Percentiles rank a stretch among this genome's conserved stretches.
Evolutionary conservation across 2,113 vertebrate species (phyloP).

Genomic region (Dipodomys stephensi): DNA sequence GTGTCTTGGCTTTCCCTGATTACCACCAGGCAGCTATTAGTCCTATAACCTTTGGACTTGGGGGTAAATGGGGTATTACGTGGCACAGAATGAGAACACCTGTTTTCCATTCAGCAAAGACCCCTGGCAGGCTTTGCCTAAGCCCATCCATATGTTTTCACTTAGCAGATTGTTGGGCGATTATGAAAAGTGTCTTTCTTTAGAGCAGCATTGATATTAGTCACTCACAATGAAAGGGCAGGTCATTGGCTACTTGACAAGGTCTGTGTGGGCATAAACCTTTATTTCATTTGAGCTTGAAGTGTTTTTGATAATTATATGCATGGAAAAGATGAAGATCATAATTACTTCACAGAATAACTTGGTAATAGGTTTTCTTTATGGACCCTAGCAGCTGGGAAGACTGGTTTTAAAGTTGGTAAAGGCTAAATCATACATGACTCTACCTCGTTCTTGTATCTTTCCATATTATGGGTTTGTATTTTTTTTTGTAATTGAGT

Average conservation of each 20-base stretch:
- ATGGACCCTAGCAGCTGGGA: neutral
- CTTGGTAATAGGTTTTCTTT: constrained; percentile 63
- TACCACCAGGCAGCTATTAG: constrained; percentile 97
- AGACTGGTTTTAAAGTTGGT: constrained; percentile 44
- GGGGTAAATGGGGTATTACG: constrained; percentile 96
- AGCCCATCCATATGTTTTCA: constrained; percentile 93
- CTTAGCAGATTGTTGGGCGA: constrained; percentile 94
- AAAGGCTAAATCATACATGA: constrained; percentile 1
- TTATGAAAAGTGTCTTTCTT: constrained; percentile 97
- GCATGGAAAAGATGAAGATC: constrained; percentile 49
- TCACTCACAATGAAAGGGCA: constrained; percentile 89
- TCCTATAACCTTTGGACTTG: constrained; percentile 96
- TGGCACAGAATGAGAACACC: constrained; percentile 93
- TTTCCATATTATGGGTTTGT: constrained; percentile 20
- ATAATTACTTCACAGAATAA: constrained; percentile 65
- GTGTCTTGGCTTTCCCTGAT: constrained; percentile 88
- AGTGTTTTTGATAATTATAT: constrained; percentile 9
- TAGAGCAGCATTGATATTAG: constrained; percentile 90
- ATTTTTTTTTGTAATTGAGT: neutral
- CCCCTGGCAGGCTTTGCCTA: constrained; percentile 92
- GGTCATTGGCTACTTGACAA: constrained; percentile 88
- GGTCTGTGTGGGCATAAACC: constrained; percentile 76
- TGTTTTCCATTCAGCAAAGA: constrained; percentile 96
- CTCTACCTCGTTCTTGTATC: neutral
- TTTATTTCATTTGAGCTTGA: constrained; percentile 52